These are phyloP conservation scores for Apostichopus parvimensis DNA, from an alignment of 35 echinoderm and acorn worm species.

Conservation along the genomic window DNA sequence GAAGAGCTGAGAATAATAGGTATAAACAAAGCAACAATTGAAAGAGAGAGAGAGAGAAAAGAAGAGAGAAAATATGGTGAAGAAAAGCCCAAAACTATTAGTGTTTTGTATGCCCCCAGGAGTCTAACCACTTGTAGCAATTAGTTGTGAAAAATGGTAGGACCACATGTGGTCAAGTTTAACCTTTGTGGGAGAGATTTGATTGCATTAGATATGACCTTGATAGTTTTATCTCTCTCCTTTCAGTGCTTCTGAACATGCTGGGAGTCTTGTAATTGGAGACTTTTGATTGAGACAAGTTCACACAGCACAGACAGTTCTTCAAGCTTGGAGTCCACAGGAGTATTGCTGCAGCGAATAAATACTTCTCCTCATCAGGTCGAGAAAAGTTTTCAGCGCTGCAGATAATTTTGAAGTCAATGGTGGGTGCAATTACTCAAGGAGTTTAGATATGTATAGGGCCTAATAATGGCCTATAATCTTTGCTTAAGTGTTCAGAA, in stretches of 20 bases:
- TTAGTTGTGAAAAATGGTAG: constrained; percentile 1
- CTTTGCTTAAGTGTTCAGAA: too few species aligned
- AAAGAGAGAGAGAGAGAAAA: neutral
- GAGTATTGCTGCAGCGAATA: too few species aligned
- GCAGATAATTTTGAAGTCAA: too few species aligned
- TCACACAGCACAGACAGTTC: neutral
- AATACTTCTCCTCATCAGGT: too few species aligned
- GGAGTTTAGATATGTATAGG: too few species aligned
- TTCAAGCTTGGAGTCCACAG: too few species aligned
- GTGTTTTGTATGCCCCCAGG: constrained; percentile 7
- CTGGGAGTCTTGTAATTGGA: neutral
- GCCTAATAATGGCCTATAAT: too few species aligned
- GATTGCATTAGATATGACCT: constrained; percentile 47
- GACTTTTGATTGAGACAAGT: neutral
- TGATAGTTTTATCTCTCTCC: neutral
- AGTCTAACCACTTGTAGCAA: constrained; percentile 49
- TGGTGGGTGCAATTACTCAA: too few species aligned
- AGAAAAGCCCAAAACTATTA: neutral
- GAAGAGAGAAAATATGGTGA: neutral
- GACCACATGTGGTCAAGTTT: constrained; percentile 42
- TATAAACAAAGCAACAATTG: neutral
- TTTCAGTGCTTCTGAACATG: neutral
- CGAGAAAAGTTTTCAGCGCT: too few species aligned
- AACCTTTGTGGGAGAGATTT: neutral
- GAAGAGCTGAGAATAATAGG: too few species aligned